Evolutionary conservation across 1,140 invertebrate species (phyloP), one percentile per base, ranked within the genome.

Genomic region (Andricus grossulariae): DNA sequence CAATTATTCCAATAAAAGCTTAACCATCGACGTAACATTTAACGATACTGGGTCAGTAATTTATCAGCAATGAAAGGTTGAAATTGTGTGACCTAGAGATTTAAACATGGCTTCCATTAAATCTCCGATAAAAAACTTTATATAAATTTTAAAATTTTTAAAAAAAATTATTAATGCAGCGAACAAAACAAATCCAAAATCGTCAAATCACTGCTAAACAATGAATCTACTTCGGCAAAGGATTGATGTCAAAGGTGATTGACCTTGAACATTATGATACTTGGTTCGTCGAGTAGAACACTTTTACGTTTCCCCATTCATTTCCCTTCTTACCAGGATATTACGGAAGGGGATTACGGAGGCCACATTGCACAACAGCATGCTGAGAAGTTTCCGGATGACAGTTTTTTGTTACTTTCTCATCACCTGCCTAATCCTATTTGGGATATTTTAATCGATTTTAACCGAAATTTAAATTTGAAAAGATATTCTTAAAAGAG

Each of bases 41-140:
- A 39, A 39, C 16, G 16, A 66, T 66, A 66, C 60, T 66, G 39
- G 60, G 60, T 66, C 60, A 66, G 60, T 66, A 66, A 66, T 66
- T 66, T 66, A 66, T 39, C 60, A 66, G n/a, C 60, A 66, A 66
- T 66, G 39, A 66, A 66, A 66, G 25, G 60, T 66, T 66, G 32
- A 66, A 66, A 6, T 7, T 66, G 13, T 32, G 39, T 66, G 60
- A 39, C 60, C 15, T 32, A 66, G 6, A 66, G n/a, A 66, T 66
- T n/a, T 15, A 66, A 39, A 66, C 39, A 15, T 66, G 15, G n/a
- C 16, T 10, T 66, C 16, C 25, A 66, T 66, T 39, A 66, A 66
- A 16, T 39, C 57, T 21, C 25, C 2, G 3, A 10, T 4, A 19
- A 60, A 21, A 13, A 21, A 21, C 13, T 5, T 60, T 25, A 3